Conservation (phyloP, 1,140 invertebrate genomes). For the Halesus radiatus region DNA sequence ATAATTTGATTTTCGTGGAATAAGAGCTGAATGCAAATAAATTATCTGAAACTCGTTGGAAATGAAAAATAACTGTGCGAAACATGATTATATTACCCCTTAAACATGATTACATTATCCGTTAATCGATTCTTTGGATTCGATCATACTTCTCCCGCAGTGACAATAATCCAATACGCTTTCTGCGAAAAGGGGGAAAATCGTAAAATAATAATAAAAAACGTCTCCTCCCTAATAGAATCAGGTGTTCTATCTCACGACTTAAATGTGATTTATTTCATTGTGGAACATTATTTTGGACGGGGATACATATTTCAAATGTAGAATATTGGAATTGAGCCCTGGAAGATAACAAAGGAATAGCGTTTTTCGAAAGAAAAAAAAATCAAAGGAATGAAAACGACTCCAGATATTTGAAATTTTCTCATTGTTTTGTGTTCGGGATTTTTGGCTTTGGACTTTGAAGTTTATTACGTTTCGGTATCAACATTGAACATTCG, state of each 20-base stretch:
- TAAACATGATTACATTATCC: too few species aligned
- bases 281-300: conserved; percentile 1
- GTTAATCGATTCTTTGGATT: too few species aligned
- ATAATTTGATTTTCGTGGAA: too few species aligned
- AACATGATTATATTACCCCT: too few species aligned
- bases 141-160: too few species aligned
- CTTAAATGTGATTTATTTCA: conserved; percentile 25
- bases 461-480: neutral
- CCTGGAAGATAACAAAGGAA: conserved; percentile 11
- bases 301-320: neutral
- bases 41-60: too few species aligned
- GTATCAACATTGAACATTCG: conserved; percentile 4
- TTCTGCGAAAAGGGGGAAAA: neutral
- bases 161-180: too few species aligned
- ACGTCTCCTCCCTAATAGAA: neutral
- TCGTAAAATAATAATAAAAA: neutral
- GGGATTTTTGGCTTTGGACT: neutral
- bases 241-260: neutral
- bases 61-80: too few species aligned
- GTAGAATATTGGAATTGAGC: neutral
- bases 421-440: neutral
- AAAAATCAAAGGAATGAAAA: neutral
- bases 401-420: neutral
- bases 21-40: too few species aligned
- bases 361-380: neutral